Evolutionary conservation across 2,888 invertebrate genomes (phyloP), one percentile per base, ranked within the genome.

Genomic region (Idaea dimidiata): DNA sequence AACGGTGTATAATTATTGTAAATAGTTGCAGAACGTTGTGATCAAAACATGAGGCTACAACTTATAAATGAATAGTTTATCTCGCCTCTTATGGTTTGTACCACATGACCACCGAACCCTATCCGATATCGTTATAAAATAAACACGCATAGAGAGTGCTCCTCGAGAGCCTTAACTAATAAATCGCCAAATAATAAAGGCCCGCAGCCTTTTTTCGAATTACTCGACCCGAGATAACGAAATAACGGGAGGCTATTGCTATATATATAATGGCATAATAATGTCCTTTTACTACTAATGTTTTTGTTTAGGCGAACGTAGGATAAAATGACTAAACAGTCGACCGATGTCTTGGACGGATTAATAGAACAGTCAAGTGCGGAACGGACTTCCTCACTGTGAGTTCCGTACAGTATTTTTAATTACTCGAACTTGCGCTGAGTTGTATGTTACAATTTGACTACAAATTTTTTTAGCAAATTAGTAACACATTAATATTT

Each of bases 61-160:
- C 24, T 24, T 5, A 24, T 24, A 3, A 24, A 24, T 24, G 24
- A 5, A 24, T 24, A 24, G 5, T 5, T 24, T 43, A 43, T 59
- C 62, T 0, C 4, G 18, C 10, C 59, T 62, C 75, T 72, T 7
- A 0, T 62, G 0, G 0, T 67, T 72, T 67, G 32, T n/a, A 17
- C 74, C 75, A 66, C 58, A 31, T 74, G 72, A 74, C 71, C 74
- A 75, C 79, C 80, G 79, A 84, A 84, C 89, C 88, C 87, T 88
- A 91, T 89, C 89, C 87, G 86, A 91, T 90, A 91, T 84, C 90
- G 90, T 81, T 90, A 86, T 72, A 80, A 89, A 90, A 90, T 89
- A 91, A 90, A 89, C 88, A 79, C 83, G 81, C 78, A 77, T 84
- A 83, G 81, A 84, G 77, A 73, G 79, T 81, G 43, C 43, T 43